Conservation (phyloP, 1,140 invertebrate genomes). For the Aphelinus certus region DNA sequence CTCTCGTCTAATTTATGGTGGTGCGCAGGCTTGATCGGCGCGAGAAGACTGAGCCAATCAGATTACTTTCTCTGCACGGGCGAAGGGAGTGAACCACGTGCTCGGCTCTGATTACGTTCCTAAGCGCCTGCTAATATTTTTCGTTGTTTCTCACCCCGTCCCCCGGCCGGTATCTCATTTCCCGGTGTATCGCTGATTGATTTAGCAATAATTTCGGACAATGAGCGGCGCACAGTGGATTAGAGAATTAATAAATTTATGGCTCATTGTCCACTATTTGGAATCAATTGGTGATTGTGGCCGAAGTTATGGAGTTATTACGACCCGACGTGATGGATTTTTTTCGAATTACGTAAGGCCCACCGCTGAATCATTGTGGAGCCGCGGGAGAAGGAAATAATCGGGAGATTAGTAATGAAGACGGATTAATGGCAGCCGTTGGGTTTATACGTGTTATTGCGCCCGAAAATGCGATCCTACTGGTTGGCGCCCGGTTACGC, state of each 20-base stretch:
- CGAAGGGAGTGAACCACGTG: conserved; percentile 43
- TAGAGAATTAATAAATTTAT: conserved; percentile 19
- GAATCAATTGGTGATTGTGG: conserved; percentile 15
- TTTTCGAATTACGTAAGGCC: background rate
- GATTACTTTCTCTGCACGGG: conserved; percentile 49
- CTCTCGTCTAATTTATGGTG: conserved; percentile 51
- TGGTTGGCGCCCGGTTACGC: too few species aligned
- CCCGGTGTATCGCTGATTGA: conserved; percentile 1
- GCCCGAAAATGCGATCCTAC: background rate
- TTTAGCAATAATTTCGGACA: conserved; percentile 2
- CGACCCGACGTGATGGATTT: too few species aligned
- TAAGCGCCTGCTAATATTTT: background rate
- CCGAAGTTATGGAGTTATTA: too few species aligned
- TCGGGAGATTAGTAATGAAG: conserved; percentile 9
- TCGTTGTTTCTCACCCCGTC: background rate
- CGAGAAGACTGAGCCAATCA: conserved; percentile 45
- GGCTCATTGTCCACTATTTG: conserved; percentile 14
- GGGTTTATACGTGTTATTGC: background rate
- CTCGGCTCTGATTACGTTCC: conserved; percentile 27
- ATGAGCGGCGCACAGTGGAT: background rate
- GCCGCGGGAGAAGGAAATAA: background rate
- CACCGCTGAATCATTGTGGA: background rate
- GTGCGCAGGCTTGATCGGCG: background rate
- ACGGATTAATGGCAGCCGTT: conserved; percentile 4
- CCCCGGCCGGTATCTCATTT: conserved; percentile 9